Conservation (phyloP, 2,888 invertebrate species). For the Clusia tigrina region DNA sequence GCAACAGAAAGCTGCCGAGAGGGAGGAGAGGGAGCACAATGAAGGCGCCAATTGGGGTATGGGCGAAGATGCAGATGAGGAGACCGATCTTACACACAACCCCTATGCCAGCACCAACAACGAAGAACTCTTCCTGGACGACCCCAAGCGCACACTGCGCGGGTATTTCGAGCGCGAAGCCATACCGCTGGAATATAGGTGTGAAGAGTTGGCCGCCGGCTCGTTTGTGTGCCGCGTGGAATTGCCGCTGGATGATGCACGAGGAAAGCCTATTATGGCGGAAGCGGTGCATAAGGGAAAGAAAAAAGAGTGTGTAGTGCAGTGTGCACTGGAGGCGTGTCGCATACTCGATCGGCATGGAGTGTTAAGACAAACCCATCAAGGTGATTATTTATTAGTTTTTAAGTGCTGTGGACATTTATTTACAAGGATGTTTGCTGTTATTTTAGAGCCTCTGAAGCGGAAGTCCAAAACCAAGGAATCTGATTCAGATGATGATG, state of each 20-base stretch:
- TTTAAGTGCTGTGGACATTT: conserved; percentile 71
- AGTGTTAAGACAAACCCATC: conserved; percentile 83
- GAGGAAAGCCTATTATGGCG: conserved; percentile 79
- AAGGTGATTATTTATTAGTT: conserved; percentile 54
- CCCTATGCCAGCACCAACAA: conserved; percentile 83
- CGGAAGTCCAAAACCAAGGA: conserved; percentile 80
- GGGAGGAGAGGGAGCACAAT: conserved; percentile 66
- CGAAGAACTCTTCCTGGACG: conserved; percentile 89
- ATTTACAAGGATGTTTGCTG: too few relatives aligned
- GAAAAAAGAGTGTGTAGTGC: conserved; percentile 92
- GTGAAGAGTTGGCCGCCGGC: conserved; percentile 84
- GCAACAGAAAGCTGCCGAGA: conserved; percentile 58
- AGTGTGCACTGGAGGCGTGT: conserved; percentile 95
- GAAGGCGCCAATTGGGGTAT: conserved; percentile 94
- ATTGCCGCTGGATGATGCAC: conserved; percentile 81
- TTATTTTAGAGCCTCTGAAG: conserved; percentile 77
- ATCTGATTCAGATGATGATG: conserved; percentile 91
- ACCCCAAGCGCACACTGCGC: conserved; percentile 93
- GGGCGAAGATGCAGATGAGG: conserved; percentile 89
- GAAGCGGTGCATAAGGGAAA: conserved; percentile 89
- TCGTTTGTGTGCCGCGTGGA: conserved; percentile 87
- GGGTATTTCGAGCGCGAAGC: conserved; percentile 96
- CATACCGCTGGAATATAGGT: conserved; percentile 83
- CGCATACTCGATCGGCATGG: conserved; percentile 88
- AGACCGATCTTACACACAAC: conserved; percentile 81